A percentile compares a stretch with the other conserved stretches of the same genome.
These are phyloP conservation scores for Mus caroli DNA, from an alignment of 2,797 vertebrate species.

Conservation along the genomic window DNA sequence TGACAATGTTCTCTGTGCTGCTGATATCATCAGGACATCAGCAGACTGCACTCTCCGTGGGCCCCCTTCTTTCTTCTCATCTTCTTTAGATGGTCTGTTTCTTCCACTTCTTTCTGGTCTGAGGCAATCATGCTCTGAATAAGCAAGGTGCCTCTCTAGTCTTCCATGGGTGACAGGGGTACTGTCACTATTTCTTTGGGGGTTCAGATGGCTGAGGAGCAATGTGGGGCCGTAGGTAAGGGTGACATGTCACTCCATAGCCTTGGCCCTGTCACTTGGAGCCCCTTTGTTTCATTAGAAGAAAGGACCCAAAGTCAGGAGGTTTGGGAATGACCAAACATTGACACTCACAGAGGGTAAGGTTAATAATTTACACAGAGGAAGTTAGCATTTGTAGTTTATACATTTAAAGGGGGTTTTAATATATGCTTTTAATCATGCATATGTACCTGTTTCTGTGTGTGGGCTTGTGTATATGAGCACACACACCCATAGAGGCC, in stretches of 20 bases:
- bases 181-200: neutral
- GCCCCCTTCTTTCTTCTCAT: neutral
- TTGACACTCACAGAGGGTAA: neutral
- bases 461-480: neutral
- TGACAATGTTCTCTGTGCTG: neutral
- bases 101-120: neutral
- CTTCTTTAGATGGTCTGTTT: neutral
- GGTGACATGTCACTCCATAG: neutral
- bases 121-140: neutral
- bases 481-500: no score
- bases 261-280: neutral
- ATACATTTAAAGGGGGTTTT: neutral
- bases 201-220: neutral
- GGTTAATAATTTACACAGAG: neutral
- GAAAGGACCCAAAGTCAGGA: neutral
- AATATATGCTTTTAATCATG: neutral
- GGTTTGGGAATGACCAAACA: neutral
- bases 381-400: constrained; percentile 7
- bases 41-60: neutral
- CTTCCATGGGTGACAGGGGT: neutral
- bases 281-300: neutral
- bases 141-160: accelerated
- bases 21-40: neutral
- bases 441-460: neutral
- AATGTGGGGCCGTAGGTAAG: accelerated